Evolutionary conservation across 2,113 vertebrate genomes (phyloP), one percentile per base, ranked within the genome.

Genomic region (Macrotus californicus): DNA sequence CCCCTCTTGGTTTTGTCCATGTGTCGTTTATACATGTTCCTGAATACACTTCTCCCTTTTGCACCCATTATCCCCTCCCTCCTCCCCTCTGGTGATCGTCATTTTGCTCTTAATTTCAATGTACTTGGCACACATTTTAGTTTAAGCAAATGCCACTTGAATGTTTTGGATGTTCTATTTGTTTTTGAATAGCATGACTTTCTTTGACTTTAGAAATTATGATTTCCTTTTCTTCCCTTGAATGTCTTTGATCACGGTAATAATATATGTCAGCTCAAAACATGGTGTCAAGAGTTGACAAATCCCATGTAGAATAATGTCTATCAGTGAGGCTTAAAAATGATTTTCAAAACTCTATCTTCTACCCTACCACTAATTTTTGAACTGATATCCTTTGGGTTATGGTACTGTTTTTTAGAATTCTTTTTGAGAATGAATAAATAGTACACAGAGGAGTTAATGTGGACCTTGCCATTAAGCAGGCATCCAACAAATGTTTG

Each of bases 91-190:
- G 56, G 22, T 24, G 8, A 59, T 9, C 24, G 56, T 59, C 56
- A 59, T 59, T 59, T 59, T 59, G 19, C 24, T 59, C 56, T 59
- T 59, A 24, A 59, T 59, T 59, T 59, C 56, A 59, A 59, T 59
- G 22, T 50, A 84, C 13, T 84, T 80, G 48, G 41, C n/a, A 77
- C 16, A 73, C 21, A 50, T 54, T 94, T 61, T 36, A 69, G 64
- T 59, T 95, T 93, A 86, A 94, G 75, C 22, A 93, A 93, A 86
- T 61, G 48, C 4, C 48, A 54, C 69, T 79, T 89, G 26, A 94
- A 75, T 86, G 64, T 81, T 72, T 89, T 81, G 7, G 3, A 91
- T 64, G 19, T 67, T 36, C 11, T 89, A 1, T 66, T 97, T 92
- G n/a, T 19, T 92, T 94, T 95, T 69, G 11, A 88, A 91, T 64